Base-by-base conservation (phyloP, 2,888 invertebrate species). In the Amorpha juglandis region DNA sequence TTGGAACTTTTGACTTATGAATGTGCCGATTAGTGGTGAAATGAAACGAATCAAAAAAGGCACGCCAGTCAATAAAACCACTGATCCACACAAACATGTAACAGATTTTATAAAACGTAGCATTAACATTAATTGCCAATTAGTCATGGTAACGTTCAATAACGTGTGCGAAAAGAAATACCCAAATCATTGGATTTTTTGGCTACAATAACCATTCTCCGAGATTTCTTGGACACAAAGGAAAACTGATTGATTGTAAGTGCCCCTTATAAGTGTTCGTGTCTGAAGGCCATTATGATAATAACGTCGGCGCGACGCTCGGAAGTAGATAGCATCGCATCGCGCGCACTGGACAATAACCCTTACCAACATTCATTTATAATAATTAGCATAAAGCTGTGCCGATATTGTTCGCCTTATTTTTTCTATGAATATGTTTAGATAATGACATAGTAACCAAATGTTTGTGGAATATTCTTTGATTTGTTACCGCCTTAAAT, bases 261-360 rank as follows among this genome's bases (percentile, higher is more conserved):
- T 75, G 78, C 81, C 82, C 81, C 80, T 78, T 72, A 79, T 84
- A 84, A 86, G 84, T 50, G 83, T 91, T 91, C 92, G 90, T 92
- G 92, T 87, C 87, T 83, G 78, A 80, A 78, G 76, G 84, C 89
- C 83, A 91, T 92, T 91, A 92, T 89, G 88, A 87, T 90, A 90
- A 90, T 84, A 83, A 81, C 79, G 77, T 74, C 84, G 90, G 84
- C 86, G 90, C 92, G 91, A 90, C 92, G 88, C 81, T 87, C 86
- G 89, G 90, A 89, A 89, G 81, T 64, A 86, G 92, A 92, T 92
- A 90, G 81, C 81, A 92, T 92, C 92, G 80, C 82, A 90, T 91
- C 88, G 91, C 89, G 88, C 85, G 84, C 88, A 83, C 81, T 92
- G 92, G 92, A 91, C 91, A 90, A 91, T 91, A 90, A 91, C 91